Evolutionary conservation across 2,113 vertebrate genomes (phyloP), one percentile per base, ranked within the genome.

Genomic region (Corvus hawaiiensis): DNA sequence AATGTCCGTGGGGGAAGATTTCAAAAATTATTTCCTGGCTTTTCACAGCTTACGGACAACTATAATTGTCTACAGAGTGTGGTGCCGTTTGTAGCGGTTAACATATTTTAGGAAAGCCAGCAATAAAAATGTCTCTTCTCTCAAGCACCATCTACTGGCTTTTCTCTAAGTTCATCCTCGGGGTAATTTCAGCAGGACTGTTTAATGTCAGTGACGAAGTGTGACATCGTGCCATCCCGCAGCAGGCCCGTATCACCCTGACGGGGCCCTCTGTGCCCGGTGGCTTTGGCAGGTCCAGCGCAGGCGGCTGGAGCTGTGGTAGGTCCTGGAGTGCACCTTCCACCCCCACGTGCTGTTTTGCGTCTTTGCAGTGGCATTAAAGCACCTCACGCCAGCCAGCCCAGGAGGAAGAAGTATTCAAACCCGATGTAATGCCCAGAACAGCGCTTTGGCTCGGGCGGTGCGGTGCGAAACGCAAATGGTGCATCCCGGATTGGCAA

Each of bases 361-460:
- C 4, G 3, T 28, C 66, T 39, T 19, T 14, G 59, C 54, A 3
- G 54, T 0, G 37, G 12, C 23, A 14, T 19, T 10, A 6, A 16
- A 37, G 16, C 15, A 24, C n/a, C 15, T n/a, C 9, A 4, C 4
- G 3, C 13, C 62, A 48, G 51, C n/a, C 51, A 9, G 14, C 44
- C n/a, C 43, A 21, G 55, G 16, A 48, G 49, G 9, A 41, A 5
- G 43, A 48, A 10, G 2, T 1, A 16, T 5, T 18, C 41, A 13
- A 32, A 22, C 13, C 7, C 13, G 9, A 18, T 2, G 6, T 2
- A 32, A 37, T 0, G 28, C 41, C 15, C 13, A 4, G 71, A 33
- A 9, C 0, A 16, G 48, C 5, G 33, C 22, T 55, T 16, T 5
- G 68, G 12, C 46, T 35, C 4, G 39, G 43, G 37, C 6, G 41